phyloP scores from a whole-genome alignment of 2,797 vertebrate genomes.

The Calcarius lapponicus region DNA sequence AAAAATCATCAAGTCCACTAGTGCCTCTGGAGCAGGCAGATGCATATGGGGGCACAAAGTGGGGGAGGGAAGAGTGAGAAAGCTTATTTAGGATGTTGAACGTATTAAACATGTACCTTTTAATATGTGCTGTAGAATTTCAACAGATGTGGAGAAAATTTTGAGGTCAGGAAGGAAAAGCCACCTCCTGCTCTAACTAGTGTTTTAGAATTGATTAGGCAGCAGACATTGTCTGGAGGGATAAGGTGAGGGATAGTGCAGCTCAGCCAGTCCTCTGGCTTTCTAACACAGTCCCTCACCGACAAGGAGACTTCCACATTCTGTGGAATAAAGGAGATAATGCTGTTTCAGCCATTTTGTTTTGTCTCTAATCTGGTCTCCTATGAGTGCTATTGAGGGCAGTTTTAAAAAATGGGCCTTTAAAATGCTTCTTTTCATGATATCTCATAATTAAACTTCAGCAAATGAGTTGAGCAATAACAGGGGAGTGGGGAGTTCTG shows the following conservation, averaged over 20 bases:
- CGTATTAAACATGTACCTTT: neutral
- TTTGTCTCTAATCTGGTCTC: neutral
- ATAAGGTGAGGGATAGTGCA: neutral
- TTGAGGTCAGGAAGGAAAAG: neutral
- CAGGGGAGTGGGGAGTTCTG: neutral
- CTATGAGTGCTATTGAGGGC: neutral
- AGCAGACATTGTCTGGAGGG: neutral
- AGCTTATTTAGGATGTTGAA: neutral
- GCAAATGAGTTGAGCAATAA: neutral
- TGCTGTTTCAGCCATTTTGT: neutral
- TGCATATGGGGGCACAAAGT: neutral
- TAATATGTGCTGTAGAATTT: neutral
- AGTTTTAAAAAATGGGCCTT: slow-evolving; percentile 19
- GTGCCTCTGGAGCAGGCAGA: neutral
- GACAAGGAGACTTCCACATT: neutral
- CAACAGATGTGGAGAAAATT: neutral
- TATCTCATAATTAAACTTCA: slow-evolving; percentile 31
- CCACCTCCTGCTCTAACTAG: neutral
- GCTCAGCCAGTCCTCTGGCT: neutral
- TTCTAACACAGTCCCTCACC: neutral
- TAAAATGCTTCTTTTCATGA: neutral
- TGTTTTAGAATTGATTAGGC: neutral
- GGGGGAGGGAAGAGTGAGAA: neutral
- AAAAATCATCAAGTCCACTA: neutral
- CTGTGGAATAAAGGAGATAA: neutral